phyloP scores from a whole-genome alignment of 2,888 invertebrate genomes.

The Acrobeloides nanus region DNA sequence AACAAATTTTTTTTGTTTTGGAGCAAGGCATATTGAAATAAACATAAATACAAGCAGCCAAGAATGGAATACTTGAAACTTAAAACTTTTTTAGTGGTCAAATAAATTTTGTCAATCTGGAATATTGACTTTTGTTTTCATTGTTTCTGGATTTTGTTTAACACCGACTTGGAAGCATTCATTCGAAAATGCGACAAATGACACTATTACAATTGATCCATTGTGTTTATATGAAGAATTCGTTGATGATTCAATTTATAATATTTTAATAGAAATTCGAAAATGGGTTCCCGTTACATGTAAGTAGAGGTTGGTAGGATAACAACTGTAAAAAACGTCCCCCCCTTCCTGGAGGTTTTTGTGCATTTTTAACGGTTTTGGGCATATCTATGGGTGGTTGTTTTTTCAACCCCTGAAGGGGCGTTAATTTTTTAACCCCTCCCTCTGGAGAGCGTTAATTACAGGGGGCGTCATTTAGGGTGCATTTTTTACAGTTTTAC shows the following conservation, averaged over 20 bases:
- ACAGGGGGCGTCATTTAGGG: no score
- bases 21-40: no score
- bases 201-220: constrained; percentile 17
- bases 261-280: constrained; percentile 6
- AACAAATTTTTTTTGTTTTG: no score
- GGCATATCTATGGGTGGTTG: no score
- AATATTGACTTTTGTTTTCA: constrained; percentile 12
- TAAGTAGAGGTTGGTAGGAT: background rate
- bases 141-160: constrained; percentile 13
- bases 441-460: no score
- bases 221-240: constrained; percentile 19
- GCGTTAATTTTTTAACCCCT: no score
- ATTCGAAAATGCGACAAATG: constrained; percentile 12
- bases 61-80: no score
- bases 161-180: constrained; percentile 17
- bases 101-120: constrained; percentile 13
- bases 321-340: background rate
- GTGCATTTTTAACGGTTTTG: no score
- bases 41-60: no score
- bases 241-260: constrained; percentile 3
- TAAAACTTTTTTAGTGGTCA: no score
- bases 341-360: background rate
- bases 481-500: no score
- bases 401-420: no score
- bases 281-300: constrained; percentile 1